Evolutionary conservation across 2,113 vertebrate species (phyloP).

Genomic region (Reinhardtius hippoglossoides): DNA sequence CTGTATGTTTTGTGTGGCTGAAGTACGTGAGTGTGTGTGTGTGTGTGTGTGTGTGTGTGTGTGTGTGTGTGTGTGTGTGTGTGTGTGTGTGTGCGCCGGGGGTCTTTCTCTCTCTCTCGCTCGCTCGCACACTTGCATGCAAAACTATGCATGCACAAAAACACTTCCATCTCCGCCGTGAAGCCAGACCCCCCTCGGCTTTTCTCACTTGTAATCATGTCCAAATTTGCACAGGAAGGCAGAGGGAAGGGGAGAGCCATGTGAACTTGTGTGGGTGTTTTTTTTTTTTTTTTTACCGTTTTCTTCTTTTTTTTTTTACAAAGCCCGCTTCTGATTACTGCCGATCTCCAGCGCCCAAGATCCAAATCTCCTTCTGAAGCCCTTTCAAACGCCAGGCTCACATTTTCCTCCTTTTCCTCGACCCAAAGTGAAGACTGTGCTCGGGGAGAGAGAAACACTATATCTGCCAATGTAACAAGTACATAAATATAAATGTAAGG

Average conservation of each 20-base stretch:
- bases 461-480: slow-evolving; percentile 62
- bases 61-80: background rate
- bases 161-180: slow-evolving; percentile 74
- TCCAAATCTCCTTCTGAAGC: slow-evolving; percentile 74
- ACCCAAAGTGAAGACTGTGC: slow-evolving; percentile 48
- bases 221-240: slow-evolving; percentile 83
- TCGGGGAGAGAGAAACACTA: slow-evolving; percentile 22
- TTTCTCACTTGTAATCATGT: slow-evolving; percentile 84
- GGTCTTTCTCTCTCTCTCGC: slow-evolving; percentile 25
- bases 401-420: slow-evolving; percentile 30
- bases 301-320: slow-evolving; percentile 54
- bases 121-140: slow-evolving; percentile 50
- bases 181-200: slow-evolving; percentile 84
- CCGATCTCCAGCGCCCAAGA: slow-evolving; percentile 67
- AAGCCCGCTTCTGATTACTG: slow-evolving; percentile 71
- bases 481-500: slow-evolving; percentile 58
- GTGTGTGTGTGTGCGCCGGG: background rate
- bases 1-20: slow-evolving; percentile 65
- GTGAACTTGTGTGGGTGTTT: slow-evolving; percentile 83
- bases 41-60: background rate
- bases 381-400: slow-evolving; percentile 36
- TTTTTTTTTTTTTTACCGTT: slow-evolving; percentile 44
- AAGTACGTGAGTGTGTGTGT: slow-evolving; percentile 41
- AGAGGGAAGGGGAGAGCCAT: slow-evolving; percentile 73
- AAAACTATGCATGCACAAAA: slow-evolving; percentile 65